Evolutionary conservation across 2,888 invertebrate species (phyloP), one percentile per base, ranked within the genome.

Genomic region (Drosophila macrospina): DNA sequence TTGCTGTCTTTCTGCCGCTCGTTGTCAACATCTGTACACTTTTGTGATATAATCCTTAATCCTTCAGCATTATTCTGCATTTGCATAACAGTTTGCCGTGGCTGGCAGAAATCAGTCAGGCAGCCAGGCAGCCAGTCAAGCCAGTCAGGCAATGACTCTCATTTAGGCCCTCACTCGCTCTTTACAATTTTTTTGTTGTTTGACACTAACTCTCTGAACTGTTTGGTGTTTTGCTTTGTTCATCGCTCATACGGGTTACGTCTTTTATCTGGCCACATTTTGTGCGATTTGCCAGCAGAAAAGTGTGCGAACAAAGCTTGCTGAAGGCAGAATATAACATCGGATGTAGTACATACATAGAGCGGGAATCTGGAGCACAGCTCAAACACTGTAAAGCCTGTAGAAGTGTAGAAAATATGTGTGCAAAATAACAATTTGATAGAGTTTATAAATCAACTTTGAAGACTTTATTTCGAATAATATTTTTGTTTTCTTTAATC

Each of bases 11-110:
- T 39, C 30, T 47, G 16, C 54, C n/a, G n/a, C 10, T 52, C 16
- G 50, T 30, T 24, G 16, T 42, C 13, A 36, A 37, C 44, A 54
- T 41, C 34, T 50, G 13, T 63, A 34, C 11, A 37, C 13, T 45
- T 47, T 47, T 80, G 61, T 74, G 73, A 50, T 74, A 75, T 80
- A 89, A 89, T 78, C 87, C 88, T 73, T 85, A 85, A 85, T 81
- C 87, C 89, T 87, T 78, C 74, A 65, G 81, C 75, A 66, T 80
- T 88, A 77, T 83, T 88, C 63, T 88, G 80, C 83, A 80, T 83
- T 88, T 82, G 60, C 86, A 76, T 83, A 79, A 78, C 59, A 79
- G 69, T 54, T 75, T 66, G 59, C 15, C 51, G 11, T 61, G 47
- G 64, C 47, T 63, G 50, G 20, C 60, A 56, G 28, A 57, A 37